Evolutionary conservation across 1,140 invertebrate species (phyloP).

Genomic region (Lordiphosa collinella): DNA sequence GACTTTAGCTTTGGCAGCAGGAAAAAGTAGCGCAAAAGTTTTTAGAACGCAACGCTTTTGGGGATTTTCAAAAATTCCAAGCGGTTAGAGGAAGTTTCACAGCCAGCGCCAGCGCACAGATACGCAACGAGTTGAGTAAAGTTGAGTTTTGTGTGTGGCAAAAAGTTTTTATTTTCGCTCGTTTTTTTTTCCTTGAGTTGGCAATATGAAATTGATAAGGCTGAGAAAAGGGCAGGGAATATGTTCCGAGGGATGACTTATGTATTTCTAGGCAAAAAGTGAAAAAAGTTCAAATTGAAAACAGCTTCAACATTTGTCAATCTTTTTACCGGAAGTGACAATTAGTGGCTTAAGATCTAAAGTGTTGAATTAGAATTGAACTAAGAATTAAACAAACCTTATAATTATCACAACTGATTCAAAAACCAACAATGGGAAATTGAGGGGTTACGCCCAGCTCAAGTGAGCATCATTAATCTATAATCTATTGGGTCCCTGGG

Average conservation of each 20-base stretch:
- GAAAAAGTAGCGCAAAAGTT: conserved; percentile 69
- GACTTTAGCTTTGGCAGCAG: conserved; percentile 57
- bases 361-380: too few species aligned
- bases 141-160: conserved; percentile 13
- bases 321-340: too few species aligned
- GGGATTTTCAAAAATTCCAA: conserved; percentile 64
- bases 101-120: not conserved
- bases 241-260: conserved; percentile 1
- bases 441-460: too few species aligned
- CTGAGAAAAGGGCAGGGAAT: conserved; percentile 19
- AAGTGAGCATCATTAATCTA: conserved; percentile 2
- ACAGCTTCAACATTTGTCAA: too few species aligned
- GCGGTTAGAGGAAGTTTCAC: conserved; percentile 51
- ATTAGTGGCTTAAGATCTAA: too few species aligned
- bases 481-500: conserved; percentile 5
- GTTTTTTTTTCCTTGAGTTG: conserved; percentile 37
- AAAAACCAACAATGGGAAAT: too few species aligned
- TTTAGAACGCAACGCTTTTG: conserved; percentile 68
- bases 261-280: too few species aligned
- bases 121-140: conserved; percentile 26
- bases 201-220: conserved; percentile 65
- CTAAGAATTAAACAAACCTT: too few species aligned
- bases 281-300: too few species aligned
- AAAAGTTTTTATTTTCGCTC: conserved; percentile 61
- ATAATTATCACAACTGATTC: too few species aligned